A percentile compares a stretch with the other conserved stretches of the same genome.
phyloP scores from a whole-genome alignment of 2,797 vertebrate species.

The Hybognathus amarus region DNA sequence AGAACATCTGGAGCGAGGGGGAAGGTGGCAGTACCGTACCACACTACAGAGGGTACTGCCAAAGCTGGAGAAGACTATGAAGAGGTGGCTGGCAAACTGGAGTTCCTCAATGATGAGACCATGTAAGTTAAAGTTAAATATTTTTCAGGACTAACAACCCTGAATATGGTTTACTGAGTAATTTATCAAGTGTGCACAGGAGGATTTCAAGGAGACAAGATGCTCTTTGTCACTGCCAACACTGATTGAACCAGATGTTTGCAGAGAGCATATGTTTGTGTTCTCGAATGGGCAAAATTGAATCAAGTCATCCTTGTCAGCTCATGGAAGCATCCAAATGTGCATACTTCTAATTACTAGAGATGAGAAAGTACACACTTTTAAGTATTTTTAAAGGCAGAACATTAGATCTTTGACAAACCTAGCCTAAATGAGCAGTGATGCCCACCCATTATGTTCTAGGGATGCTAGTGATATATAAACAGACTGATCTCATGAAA shows the following conservation, averaged over 20 bases:
- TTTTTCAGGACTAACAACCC: neutral
- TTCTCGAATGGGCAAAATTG: neutral
- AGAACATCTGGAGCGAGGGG: slow-evolving; percentile 82
- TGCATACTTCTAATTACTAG: neutral
- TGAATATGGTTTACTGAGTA: neutral
- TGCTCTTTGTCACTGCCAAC: neutral
- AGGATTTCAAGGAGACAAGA: slow-evolving; percentile 43
- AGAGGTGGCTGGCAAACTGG: slow-evolving; percentile 84
- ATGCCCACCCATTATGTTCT: neutral
- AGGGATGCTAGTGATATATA: neutral
- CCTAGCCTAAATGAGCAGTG: neutral
- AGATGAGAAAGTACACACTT: neutral
- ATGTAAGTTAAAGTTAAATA: slow-evolving; percentile 82
- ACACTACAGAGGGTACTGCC: slow-evolving; percentile 82
- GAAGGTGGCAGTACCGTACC: slow-evolving; percentile 81
- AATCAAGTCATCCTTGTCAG: slow-evolving; percentile 6
- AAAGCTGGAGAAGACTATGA: slow-evolving; percentile 86
- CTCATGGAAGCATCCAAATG: neutral
- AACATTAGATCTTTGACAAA: neutral
- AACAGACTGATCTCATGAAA: too few relatives aligned
- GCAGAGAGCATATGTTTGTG: slow-evolving; percentile 10
- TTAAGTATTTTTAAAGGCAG: neutral
- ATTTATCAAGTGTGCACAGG: slow-evolving; percentile 13
- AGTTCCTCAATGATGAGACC: slow-evolving; percentile 89
- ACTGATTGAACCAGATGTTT: neutral